phyloP scores from a whole-genome alignment of 1,140 invertebrate species.

The Drosophila equinoxialis region DNA sequence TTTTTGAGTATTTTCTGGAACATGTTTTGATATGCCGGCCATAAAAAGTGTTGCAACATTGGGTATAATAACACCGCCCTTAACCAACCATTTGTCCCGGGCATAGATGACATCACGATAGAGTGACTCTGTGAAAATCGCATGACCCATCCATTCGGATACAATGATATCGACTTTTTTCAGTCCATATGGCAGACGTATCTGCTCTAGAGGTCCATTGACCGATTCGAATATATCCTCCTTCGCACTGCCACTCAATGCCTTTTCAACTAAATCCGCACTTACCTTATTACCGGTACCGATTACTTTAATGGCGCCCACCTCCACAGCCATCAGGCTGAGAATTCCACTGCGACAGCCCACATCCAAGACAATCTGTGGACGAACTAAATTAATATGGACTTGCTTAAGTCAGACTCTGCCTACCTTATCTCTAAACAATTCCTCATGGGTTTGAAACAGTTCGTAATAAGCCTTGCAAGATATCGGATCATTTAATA shows the following conservation, averaged over 20 bases:
- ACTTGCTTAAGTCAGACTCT: neutral
- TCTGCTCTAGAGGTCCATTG: constrained; percentile 26
- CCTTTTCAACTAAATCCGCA: constrained; percentile 23
- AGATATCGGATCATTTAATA: constrained; percentile 36
- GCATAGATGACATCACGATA: constrained; percentile 50
- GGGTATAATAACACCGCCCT: constrained; percentile 49
- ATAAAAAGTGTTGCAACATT: constrained; percentile 43
- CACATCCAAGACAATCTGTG: constrained; percentile 58
- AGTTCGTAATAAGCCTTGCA: constrained; percentile 34
- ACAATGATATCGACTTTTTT: constrained; percentile 57
- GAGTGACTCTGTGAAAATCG: constrained; percentile 51
- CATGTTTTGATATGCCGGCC: constrained; percentile 15
- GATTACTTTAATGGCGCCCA: constrained; percentile 49
- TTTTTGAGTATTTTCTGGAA: neutral
- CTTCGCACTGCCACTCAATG: constrained; percentile 24
- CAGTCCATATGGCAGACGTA: constrained; percentile 40
- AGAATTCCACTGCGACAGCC: constrained; percentile 61
- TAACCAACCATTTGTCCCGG: constrained; percentile 45
- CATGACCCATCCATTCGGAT: constrained; percentile 55
- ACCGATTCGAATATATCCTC: constrained; percentile 40
- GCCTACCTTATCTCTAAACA: constrained; percentile 53
- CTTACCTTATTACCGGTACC: constrained; percentile 38
- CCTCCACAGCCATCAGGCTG: constrained; percentile 41
- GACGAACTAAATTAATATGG: neutral
- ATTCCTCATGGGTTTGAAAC: constrained; percentile 11